These are phyloP conservation scores for Morelia viridis DNA, from an alignment of 2,797 vertebrate genomes.

Conservation along the genomic window DNA sequence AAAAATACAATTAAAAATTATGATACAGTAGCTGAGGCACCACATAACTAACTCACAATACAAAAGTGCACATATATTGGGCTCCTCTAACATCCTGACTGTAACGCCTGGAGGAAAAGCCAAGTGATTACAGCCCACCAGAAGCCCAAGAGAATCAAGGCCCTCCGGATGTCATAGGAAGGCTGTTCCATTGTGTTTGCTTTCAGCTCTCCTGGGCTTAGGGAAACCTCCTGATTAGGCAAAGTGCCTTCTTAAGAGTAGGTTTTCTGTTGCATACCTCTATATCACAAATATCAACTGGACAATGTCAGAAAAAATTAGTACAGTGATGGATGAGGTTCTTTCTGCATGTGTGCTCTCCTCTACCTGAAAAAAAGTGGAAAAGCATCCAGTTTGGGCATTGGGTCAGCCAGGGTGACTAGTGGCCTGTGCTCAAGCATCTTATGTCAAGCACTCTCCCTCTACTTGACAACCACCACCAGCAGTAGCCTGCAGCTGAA, in stretches of 20 bases:
- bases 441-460: not conserved
- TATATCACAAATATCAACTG: too few species aligned
- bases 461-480: not conserved
- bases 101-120: not conserved
- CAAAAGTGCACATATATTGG: not conserved
- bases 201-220: too few species aligned
- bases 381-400: not conserved
- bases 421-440: not conserved
- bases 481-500: not conserved
- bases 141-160: not conserved
- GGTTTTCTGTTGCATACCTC: too few species aligned
- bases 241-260: too few species aligned
- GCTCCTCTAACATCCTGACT: not conserved
- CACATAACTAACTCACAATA: not conserved
- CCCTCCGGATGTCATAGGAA: not conserved
- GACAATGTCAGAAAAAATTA: too few species aligned
- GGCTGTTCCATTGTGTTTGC: not conserved
- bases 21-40: not conserved
- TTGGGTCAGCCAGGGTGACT: not conserved
- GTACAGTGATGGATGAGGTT: too few species aligned
- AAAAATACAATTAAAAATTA: not conserved
- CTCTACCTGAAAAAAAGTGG: not conserved
- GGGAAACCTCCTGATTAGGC: too few species aligned
- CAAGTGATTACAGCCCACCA: not conserved
- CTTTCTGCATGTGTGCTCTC: not conserved